Base-by-base conservation (phyloP, 2,888 invertebrate genomes). In the Digitonthophagus gazella region DNA sequence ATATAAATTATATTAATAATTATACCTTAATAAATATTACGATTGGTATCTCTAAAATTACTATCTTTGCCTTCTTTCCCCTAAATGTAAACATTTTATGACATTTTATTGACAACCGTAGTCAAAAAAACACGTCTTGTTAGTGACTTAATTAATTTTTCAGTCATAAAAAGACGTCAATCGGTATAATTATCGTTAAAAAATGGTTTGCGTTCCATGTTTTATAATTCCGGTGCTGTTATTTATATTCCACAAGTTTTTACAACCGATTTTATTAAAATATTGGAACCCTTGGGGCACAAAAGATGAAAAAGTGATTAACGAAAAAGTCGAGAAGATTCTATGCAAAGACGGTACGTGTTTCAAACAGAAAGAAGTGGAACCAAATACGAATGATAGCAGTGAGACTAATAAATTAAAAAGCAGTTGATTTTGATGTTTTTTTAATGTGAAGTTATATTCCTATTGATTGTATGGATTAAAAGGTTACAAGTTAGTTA, bases 241-340 rank as follows among this genome's bases (percentile, higher is more conserved):
- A 11, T 91, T 91, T 77, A 86, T 96, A 71, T 95, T 94, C 90
- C 93, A 94, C 80, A 91, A 90, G 79, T 91, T 93, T 76, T 86
- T 96, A 71, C 93, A 95, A 80, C 95, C 95, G 0, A 86, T 94
- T 72, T 82, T 95, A 64, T 80, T 93, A 65, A 90, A 90, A 72
- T 91, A 91, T 78, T 95, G 94, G 94, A 93, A 93, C 80, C 92
- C 91, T 0, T 93, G 91, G 90, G 87, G 86, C 67, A 88, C 88
- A 68, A 88, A 89, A 78, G 87, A 66, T 19, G 70, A 70, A 28
- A 70, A 70, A 58, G 66, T 67, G 55, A 68, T 70, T 15, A 67
- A 58, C 6, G 66, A 70, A 15, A 70, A 70, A 70, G 18, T 70
- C 3, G 70, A 70, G 20, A 64, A 70, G 63, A 66, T 68, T 67